Evolutionary conservation across 2,113 vertebrate genomes (phyloP).

Genomic region (Salminus brasiliensis): DNA sequence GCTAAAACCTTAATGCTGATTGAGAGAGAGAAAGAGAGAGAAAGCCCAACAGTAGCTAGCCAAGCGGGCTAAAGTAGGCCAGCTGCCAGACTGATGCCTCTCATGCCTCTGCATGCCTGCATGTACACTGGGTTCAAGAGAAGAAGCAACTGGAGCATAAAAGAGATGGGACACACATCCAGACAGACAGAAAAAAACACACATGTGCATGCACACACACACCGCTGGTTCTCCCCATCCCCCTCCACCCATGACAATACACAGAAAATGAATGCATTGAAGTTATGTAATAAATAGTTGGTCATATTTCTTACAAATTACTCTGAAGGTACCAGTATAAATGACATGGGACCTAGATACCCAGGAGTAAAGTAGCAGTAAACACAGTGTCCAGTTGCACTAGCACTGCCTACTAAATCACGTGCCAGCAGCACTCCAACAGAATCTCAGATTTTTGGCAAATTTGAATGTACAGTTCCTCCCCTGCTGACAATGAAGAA

Average conservation of each 20-base stretch:
- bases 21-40: constrained; percentile 25
- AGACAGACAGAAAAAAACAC: constrained; percentile 11
- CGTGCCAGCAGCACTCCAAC: too few relatives aligned
- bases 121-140: constrained; percentile 9
- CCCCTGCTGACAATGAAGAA: too few relatives aligned
- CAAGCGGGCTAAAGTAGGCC: constrained; percentile 29
- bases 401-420: too few relatives aligned
- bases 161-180: background rate
- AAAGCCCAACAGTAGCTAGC: constrained; percentile 8
- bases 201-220: background rate
- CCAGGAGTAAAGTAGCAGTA: too few relatives aligned
- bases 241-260: background rate
- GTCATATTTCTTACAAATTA: too few relatives aligned
- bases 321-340: too few relatives aligned
- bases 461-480: too few relatives aligned
- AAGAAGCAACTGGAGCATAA: constrained; percentile 22
- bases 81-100: constrained; percentile 23
- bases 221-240: too few relatives aligned
- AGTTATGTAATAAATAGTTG: background rate
- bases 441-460: too few relatives aligned
- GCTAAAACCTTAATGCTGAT: constrained; percentile 21
- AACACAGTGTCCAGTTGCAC: too few relatives aligned
- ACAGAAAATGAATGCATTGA: background rate
- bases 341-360: too few relatives aligned
- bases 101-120: background rate